Evolutionary conservation across 2,888 invertebrate species (phyloP), one percentile per base, ranked within the genome.

Genomic region (Brachypalpus laphriformis): DNA sequence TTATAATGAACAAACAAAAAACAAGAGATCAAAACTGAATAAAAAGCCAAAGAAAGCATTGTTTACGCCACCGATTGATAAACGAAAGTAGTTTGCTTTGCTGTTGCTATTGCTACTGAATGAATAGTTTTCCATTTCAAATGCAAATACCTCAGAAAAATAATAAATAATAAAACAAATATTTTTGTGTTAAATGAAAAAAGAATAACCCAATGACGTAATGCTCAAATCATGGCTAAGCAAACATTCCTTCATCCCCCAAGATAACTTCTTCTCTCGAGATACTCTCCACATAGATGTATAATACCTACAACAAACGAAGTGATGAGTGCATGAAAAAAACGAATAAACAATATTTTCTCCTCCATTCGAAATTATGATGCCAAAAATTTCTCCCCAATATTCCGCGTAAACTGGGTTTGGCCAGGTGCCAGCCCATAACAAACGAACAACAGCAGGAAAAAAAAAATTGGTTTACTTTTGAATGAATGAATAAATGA

Each of bases 361-460:
- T 42, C 68, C 42, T 54, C 25, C 16, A 37, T 51, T 37, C 66
- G 28, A 34, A n/a, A 63, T 77, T 37, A 42, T 59, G 68, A 68
- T 59, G 76, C 76, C 59, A 31, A 66, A 66, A 78, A 78, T 78
- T 71, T 78, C 77, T 78, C 71, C 20, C n/a, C 71, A 18, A 47
- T 34, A 22, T 49, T 63, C 49, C 51, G 54, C 34, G 9, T 47
- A 28, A 71, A 63, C 34, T 61, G 71, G 77, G 77, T 56, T 71
- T 63, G 70, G 59, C 37, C 77, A 63, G 77, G 45, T 77, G 77
- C 42, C 9, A 18, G 31, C 22, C 25, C 25, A 66, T 66, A 47
- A 16, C 40, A 59, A 49, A 45, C 49, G 22, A 57, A 68, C 37
- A 49, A 20, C 11, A 47, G n/a, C n/a, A n/a, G n/a, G n/a, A n/a